phyloP scores from a whole-genome alignment of 1,140 invertebrate genomes.

The Eulimnadia texana region DNA sequence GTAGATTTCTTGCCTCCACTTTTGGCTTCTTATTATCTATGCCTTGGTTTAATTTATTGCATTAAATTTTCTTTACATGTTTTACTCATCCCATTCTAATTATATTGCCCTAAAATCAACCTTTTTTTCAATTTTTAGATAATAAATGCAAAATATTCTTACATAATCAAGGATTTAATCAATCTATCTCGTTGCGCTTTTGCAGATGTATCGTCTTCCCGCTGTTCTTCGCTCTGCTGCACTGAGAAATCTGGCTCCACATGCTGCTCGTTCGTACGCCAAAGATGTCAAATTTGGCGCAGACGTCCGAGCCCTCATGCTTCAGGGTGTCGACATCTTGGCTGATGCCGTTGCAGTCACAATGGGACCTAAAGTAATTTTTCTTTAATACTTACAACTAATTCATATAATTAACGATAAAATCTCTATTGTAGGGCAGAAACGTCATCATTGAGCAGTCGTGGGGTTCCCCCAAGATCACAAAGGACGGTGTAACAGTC shows the following conservation, averaged over 20 bases:
- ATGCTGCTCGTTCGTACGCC: conserved; percentile 41
- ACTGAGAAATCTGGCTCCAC: neutral
- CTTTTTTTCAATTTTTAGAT: too few relatives aligned
- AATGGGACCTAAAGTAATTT: conserved; percentile 86
- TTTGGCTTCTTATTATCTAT: too few relatives aligned
- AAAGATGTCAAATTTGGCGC: conserved; percentile 97
- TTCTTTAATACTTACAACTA: neutral
- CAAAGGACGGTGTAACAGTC: conserved; percentile 99
- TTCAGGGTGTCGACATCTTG: conserved; percentile 94
- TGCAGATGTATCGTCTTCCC: conserved; percentile 43
- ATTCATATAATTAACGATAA: neutral
- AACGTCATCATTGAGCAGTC: conserved; percentile 99
- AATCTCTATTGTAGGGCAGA: conserved; percentile 48
- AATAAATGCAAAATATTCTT: too few relatives aligned
- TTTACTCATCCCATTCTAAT: too few relatives aligned
- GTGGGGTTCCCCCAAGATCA: conserved; percentile 99
- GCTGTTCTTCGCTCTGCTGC: conserved; percentile 28
- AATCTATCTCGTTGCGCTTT: too few relatives aligned
- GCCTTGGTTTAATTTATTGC: too few relatives aligned
- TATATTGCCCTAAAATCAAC: too few relatives aligned
- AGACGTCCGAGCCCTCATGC: conserved; percentile 90
- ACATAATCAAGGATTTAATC: too few relatives aligned
- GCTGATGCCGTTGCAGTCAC: conserved; percentile 98
- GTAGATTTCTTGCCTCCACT: too few relatives aligned
- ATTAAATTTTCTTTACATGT: too few relatives aligned